phyloP scores from a whole-genome alignment of 2,113 vertebrate species.

The Mesembrinibis cayennensis region DNA sequence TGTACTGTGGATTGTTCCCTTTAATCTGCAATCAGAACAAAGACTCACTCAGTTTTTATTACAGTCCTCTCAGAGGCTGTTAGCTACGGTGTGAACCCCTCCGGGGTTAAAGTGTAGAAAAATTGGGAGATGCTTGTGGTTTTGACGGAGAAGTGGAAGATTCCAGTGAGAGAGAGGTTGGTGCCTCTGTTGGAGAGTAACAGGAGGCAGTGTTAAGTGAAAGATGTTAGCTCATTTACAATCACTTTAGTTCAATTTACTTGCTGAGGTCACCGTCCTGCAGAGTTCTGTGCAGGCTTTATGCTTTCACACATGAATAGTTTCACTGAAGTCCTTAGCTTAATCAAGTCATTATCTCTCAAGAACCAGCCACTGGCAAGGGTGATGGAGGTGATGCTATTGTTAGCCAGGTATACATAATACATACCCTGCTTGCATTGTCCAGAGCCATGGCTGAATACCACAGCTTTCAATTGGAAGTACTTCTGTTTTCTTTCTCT shows the following conservation, averaged over 20 bases:
- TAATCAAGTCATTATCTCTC: constrained; percentile 6
- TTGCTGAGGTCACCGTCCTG: constrained; percentile 8
- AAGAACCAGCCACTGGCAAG: background rate
- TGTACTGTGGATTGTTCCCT: constrained; percentile 51
- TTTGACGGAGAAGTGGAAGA: constrained; percentile 62
- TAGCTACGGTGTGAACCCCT: constrained; percentile 48
- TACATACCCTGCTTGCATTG: background rate
- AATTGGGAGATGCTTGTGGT: constrained; percentile 67
- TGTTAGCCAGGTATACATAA: constrained; percentile 11
- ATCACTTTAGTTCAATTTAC: constrained; percentile 59
- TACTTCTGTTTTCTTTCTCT: background rate
- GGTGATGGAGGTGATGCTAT: background rate
- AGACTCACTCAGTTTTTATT: constrained; percentile 48
- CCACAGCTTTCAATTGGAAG: background rate
- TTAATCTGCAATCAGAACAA: constrained; percentile 57
- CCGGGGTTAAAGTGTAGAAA: constrained; percentile 61
- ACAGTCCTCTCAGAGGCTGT: constrained; percentile 11
- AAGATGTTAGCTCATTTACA: constrained; percentile 63
- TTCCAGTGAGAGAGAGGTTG: constrained; percentile 41
- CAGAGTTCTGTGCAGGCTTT: background rate
- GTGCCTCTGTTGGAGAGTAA: constrained; percentile 34
- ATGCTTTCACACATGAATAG: background rate
- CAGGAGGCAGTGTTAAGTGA: constrained; percentile 51
- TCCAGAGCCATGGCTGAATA: background rate
- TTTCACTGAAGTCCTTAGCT: background rate